Evolutionary conservation across 2,797 vertebrate species (phyloP).

Genomic region (Smutsia temminckii): DNA sequence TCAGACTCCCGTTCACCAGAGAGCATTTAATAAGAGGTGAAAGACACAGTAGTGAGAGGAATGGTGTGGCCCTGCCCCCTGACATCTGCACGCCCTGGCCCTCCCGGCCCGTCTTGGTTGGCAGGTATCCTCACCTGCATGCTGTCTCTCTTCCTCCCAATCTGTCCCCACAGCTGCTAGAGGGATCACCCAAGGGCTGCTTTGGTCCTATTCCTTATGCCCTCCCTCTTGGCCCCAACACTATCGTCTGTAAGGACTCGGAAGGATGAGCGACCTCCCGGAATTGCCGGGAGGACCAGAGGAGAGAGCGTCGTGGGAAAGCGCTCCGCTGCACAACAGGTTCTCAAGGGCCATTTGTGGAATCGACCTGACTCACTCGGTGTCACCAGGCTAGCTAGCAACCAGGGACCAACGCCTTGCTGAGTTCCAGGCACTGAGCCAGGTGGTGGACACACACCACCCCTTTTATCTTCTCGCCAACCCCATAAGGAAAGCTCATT

Average conservation of each 20-base stretch:
- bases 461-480: not conserved
- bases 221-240: not conserved
- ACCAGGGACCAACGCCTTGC: not conserved
- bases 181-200: not conserved
- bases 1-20: not conserved
- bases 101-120: not conserved
- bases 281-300: not conserved
- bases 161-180: not conserved
- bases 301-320: not conserved
- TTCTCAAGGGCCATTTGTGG: not conserved
- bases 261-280: not conserved
- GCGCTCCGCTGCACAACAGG: not conserved
- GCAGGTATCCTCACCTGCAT: too few species aligned
- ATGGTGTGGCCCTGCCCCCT: not conserved
- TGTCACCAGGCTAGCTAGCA: not conserved
- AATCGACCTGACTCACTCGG: not conserved
- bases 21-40: not conserved
- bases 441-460: not conserved
- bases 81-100: not conserved
- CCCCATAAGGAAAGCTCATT: not conserved
- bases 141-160: not conserved
- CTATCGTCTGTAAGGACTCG: not conserved
- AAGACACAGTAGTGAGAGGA: not conserved
- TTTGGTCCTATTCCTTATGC: not conserved
- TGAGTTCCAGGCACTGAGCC: not conserved